Conservation (phyloP, 2,797 vertebrate genomes). For the Scolopax bukidnonensis region DNA sequence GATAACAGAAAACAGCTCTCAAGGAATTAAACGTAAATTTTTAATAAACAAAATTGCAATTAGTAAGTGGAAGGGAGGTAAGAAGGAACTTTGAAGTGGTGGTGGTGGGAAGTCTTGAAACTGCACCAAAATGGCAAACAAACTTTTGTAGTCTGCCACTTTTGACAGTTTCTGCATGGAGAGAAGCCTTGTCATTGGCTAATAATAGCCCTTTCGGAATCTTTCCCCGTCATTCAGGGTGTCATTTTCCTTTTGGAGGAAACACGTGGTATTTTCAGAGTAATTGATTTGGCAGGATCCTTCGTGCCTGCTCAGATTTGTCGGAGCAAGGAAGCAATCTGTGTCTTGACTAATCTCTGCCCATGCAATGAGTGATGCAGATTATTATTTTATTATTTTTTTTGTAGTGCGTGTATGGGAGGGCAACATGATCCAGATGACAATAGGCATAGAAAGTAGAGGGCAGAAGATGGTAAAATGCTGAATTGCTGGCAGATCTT, state of each 20-base stretch:
- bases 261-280: background rate
- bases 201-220: background rate
- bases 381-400: background rate
- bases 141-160: background rate
- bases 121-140: background rate
- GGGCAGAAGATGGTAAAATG: background rate
- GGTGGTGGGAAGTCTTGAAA: background rate
- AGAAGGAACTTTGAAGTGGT: slow-evolving; percentile 27
- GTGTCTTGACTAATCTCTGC: background rate
- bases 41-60: slow-evolving; percentile 56
- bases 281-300: background rate
- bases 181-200: background rate
- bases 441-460: background rate
- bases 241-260: background rate
- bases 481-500: background rate
- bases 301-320: background rate
- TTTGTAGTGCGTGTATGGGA: background rate
- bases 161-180: background rate
- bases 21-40: slow-evolving; percentile 36
- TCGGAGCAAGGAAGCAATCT: background rate
- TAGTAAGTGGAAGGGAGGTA: slow-evolving; percentile 9
- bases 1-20: slow-evolving; percentile 14
- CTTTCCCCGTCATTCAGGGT: background rate
- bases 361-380: background rate
- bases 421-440: background rate